A percentile compares a stretch with the other conserved stretches of the same genome.
Conservation (phyloP, 1,140 invertebrate genomes). For the Drosophila neocordata region DNA sequence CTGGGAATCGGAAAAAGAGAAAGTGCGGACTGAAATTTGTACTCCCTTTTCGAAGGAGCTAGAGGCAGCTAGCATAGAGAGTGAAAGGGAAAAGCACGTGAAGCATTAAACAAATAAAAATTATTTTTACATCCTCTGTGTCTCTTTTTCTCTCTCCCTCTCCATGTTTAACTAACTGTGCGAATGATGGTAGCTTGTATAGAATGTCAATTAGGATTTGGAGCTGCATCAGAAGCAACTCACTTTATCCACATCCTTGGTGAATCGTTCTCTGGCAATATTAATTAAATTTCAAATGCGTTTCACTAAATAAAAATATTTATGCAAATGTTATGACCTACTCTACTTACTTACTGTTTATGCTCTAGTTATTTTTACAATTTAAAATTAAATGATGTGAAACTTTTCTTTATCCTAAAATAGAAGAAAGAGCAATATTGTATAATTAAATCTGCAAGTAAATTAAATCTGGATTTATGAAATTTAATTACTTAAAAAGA, state of each 20-base stretch:
- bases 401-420: not conserved
- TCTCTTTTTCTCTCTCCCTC: not conserved
- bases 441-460: no score
- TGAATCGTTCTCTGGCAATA: not conserved
- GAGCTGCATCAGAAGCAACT: conserved; percentile 25
- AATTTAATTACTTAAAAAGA: no score
- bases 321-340: not conserved
- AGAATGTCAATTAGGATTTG: conserved; percentile 71
- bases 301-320: not conserved
- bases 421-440: no score
- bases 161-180: conserved; percentile 74
- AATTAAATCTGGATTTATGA: no score
- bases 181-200: conserved; percentile 55
- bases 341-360: not conserved
- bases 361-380: not conserved
- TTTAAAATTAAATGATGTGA: not conserved
- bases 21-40: not conserved
- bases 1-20: conserved; percentile 29
- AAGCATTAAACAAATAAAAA: conserved; percentile 69
- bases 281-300: conserved; percentile 47
- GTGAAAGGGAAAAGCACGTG: conserved; percentile 6
- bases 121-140: conserved; percentile 22
- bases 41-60: conserved; percentile 9
- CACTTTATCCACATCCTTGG: not conserved
- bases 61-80: no score